Evolutionary conservation across 2,888 invertebrate genomes (phyloP), one percentile per base, ranked within the genome.

Genomic region (Apantesis nais): DNA sequence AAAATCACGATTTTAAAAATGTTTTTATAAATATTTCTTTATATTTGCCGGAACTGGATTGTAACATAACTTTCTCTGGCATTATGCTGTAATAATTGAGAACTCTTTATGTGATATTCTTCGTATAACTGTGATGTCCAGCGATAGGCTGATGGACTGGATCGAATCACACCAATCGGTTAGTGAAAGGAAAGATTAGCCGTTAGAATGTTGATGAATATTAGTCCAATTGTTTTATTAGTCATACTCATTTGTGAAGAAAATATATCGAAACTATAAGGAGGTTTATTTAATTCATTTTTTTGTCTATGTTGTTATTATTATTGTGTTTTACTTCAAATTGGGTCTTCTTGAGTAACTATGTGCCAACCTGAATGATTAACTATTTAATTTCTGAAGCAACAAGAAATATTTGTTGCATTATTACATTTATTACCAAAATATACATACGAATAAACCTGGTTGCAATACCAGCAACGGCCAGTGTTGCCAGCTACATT

Each of bases 71-170:
- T 85, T 86, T 86, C 86, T 83, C 85, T 82, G 48, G 85, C 88
- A 88, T 75, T 82, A 80, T 82, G 74, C 84, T 79, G 79, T 85
- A 85, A 86, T 90, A 88, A 87, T 83, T 79, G 71, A 80, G 79
- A 77, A 81, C 78, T 75, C 77, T 83, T 85, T 83, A 85, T 83
- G 82, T 79, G 77, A 82, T 58, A 25, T 55, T 3, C 52, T 55
- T 11, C 25, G 52, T 82, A 81, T 87, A 85, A 87, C 85, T 81
- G 76, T 78, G 73, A 74, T 82, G 79, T 79, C 79, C 78, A 78
- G 78, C 85, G 85, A 83, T 86, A 76, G 80, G 85, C 84, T 87
- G 86, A 72, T 87, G 77, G 82, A 86, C 85, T 87, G 86, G 69
- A 80, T 77, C 86, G 79, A 88, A 89, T 85, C 79, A 78, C 71